Evolutionary conservation across 2,888 invertebrate genomes (phyloP).

Genomic region (Thymelicus sylvestris): DNA sequence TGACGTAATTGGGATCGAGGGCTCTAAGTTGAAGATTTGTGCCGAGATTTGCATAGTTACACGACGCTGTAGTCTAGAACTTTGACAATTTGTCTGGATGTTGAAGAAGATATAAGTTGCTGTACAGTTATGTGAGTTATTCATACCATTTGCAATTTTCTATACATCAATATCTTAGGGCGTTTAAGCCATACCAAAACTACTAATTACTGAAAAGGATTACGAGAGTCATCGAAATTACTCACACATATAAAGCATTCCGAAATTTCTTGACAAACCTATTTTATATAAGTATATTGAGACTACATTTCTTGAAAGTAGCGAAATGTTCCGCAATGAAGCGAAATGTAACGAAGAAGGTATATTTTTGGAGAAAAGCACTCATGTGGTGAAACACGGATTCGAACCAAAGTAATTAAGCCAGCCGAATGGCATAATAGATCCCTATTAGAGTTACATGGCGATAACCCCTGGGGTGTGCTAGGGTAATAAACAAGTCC

Average conservation of each 20-base stretch:
- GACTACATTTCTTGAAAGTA: no score
- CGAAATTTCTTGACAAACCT: not conserved
- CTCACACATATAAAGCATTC: not conserved
- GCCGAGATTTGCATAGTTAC: slow-evolving; percentile 33
- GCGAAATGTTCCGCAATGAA: slow-evolving; percentile 13
- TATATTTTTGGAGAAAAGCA: slow-evolving; percentile 37
- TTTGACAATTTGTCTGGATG: slow-evolving; percentile 33
- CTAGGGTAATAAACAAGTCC: slow-evolving; percentile 46
- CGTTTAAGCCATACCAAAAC: no score
- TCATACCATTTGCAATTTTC: not conserved
- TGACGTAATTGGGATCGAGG: slow-evolving; percentile 31
- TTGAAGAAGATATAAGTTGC: slow-evolving; percentile 15
- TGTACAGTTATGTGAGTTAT: slow-evolving; percentile 9
- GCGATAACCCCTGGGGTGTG: slow-evolving; percentile 65
- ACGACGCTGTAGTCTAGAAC: slow-evolving; percentile 19
- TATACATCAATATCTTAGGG: no score
- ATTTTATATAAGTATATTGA: no score
- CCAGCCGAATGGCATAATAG: slow-evolving; percentile 62
- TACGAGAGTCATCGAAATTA: no score
- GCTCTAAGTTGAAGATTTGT: slow-evolving; percentile 32
- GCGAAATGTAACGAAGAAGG: no score
- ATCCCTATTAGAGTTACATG: slow-evolving; percentile 68
- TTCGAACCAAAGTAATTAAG: slow-evolving; percentile 52
- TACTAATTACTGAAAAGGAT: no score
- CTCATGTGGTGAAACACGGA: slow-evolving; percentile 26